A percentile compares a stretch with the other conserved stretches of the same genome.
Conservation (phyloP, 2,888 invertebrate genomes). For the Argyra leucocephala region DNA sequence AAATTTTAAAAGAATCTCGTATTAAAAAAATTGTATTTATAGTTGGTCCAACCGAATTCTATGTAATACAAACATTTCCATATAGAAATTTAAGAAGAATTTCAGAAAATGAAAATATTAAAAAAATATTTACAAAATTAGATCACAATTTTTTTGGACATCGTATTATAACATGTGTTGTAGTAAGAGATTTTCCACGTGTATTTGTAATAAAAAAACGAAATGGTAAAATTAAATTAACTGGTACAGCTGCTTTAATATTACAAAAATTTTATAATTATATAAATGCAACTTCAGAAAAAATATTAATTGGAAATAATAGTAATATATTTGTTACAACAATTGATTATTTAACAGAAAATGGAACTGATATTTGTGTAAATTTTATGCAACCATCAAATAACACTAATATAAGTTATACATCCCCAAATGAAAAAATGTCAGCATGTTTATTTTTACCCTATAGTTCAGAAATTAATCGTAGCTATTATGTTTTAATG, state of each 20-base stretch:
- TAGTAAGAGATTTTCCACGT: not conserved
- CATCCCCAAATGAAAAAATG: not conserved
- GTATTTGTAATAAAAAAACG: not conserved
- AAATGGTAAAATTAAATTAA: not conserved
- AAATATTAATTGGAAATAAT: not conserved
- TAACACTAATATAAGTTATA: not conserved
- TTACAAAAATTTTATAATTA: not conserved
- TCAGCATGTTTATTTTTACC: not conserved
- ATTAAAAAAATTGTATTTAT: not conserved
- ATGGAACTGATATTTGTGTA: not conserved
- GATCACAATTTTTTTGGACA: not conserved
- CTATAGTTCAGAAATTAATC: slow-evolving; percentile 1
- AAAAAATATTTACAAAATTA: not conserved
- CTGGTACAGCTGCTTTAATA: not conserved
- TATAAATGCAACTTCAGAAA: not conserved
- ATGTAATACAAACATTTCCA: not conserved
- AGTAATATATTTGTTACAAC: not conserved
- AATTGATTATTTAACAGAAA: not conserved
- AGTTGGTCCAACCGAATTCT: not conserved
- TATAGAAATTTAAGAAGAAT: not conserved
- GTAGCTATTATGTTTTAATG: not conserved
- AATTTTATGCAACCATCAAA: not conserved
- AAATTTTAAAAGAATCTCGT: not conserved
- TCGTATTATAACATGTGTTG: not conserved
- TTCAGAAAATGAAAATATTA: not conserved